Base-by-base conservation (phyloP, 2,113 vertebrate species). In the Butorides virescens region DNA sequence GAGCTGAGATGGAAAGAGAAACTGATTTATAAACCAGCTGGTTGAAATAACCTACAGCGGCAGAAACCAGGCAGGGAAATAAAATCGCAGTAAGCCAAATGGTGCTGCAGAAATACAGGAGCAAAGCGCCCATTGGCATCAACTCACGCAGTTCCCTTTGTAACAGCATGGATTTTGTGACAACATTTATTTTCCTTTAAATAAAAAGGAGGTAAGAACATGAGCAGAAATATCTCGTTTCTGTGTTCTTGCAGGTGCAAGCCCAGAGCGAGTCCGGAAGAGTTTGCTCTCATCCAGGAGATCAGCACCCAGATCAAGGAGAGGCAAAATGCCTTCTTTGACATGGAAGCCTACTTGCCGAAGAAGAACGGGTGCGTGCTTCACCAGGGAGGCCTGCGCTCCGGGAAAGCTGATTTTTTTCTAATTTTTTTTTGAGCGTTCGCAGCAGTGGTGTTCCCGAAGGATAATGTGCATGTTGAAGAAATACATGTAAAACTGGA, bases 321-420 rank as follows among this genome's bases (percentile, higher is more conserved):
- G 34, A 98, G 98, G 77, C 99, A 99, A 87, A 98, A 99, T 94
- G 87, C 98, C 46, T 99, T 99, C 98, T 99, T 99, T 39, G 99
- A 99, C 95, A 99, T 99, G 99, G 99, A 99, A 95, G 99, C 99
- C 36, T 99, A 99, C 97, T 98, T 99, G 96, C 99, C 99, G n/a
- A 99, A 99, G 98, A 99, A 98, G 95, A 99, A 99, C 0, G 99
- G 99, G 99, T 99, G 95, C 3, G 98, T 97, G 61, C 58, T 82
- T 49, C 0, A 1, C 47, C 0, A 0, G 66, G 46, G 36, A 47
- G 66, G 10, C 15, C 0, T 0, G 2, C 0, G 3, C 85, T 76
- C 68, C 16, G 11, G 74, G 32, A 83, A 55, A 19, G 73, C 62
- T 50, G 39, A 7, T 19, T 42, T 67, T 42, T 75, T 80, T 30